Base-by-base conservation (phyloP, 2,888 invertebrate genomes). In the Patella caerulea region DNA sequence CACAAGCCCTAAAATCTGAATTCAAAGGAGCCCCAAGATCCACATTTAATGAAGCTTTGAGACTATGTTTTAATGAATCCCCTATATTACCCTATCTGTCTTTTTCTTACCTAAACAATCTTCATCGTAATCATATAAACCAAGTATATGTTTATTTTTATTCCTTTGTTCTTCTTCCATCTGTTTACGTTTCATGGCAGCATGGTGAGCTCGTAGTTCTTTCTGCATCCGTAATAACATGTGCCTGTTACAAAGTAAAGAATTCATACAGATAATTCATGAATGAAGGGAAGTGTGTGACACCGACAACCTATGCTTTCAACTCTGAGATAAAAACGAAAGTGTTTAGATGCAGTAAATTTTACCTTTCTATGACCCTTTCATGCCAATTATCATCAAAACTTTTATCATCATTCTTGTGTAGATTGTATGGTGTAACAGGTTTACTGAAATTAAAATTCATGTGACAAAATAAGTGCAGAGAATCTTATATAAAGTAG, bases 311-410 rank as follows among this genome's bases (percentile, higher is more conserved):
- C 45, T 45, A 45, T 45, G 45, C 9, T 45, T 7, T 45, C 1
- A 45, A 45, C 9, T 45, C 45, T 45, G 45, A 45, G 45, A 45
- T 34, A 45, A 9, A 45, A 5, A 45, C 4, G 1, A 45, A 45
- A 45, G 5, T 45, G 45, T 9, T 45, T 45, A 9, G 5, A 45
- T 45, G 45, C 15, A 7, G 5, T 69, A 53, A 71, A 15, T 19
- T 52, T 72, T 80, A 89, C 90, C 90, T 87, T 83, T 89, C 88
- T 79, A 90, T 88, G 19, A 83, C 84, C 76, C 88, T 83, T 65
- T 88, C 88, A 74, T 87, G 88, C 89, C 89, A 90, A 77, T 88
- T 86, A 17, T 88, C 85, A 70, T 88, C 87, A 84, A 88, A 90
- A n/a, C 65, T 77, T n/a, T 75, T 80, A 7, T 87, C 88, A 80